Percentiles rank a stretch among this genome's conserved stretches.
Evolutionary conservation across 2,113 vertebrate species (phyloP).

Genomic region (Athene noctua): DNA sequence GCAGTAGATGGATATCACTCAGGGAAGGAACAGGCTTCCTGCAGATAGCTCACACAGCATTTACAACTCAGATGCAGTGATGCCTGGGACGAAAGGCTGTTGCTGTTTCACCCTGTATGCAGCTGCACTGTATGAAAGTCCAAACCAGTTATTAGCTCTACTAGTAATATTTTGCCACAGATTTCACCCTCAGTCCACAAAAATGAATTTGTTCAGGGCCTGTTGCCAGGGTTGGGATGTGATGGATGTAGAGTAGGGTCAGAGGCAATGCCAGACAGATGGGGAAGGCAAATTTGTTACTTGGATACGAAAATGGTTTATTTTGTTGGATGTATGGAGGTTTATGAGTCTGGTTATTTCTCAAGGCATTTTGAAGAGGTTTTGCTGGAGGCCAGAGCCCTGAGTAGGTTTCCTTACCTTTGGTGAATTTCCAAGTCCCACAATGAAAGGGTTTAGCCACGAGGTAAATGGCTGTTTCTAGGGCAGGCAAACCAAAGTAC

Average conservation of each 20-base stretch:
- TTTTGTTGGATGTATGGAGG: background rate
- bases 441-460: background rate
- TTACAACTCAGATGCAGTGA: accelerated
- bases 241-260: background rate
- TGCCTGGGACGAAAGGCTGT: background rate
- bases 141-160: background rate
- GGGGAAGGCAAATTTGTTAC: background rate
- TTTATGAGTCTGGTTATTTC: background rate
- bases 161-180: background rate
- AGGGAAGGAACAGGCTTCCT: background rate
- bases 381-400: background rate
- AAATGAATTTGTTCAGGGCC: background rate
- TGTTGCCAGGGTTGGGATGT: background rate
- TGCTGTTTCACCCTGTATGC: background rate
- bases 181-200: conserved; percentile 10
- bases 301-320: background rate
- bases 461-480: background rate
- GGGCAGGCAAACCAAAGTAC: background rate
- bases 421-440: background rate
- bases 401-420: background rate
- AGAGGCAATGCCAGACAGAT: background rate
- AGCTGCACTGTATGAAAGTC: background rate
- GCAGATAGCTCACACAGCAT: background rate
- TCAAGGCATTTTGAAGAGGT: background rate
- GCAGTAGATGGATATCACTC: background rate